phyloP scores from a whole-genome alignment of 1,140 invertebrate genomes.

The Patella vulgata region DNA sequence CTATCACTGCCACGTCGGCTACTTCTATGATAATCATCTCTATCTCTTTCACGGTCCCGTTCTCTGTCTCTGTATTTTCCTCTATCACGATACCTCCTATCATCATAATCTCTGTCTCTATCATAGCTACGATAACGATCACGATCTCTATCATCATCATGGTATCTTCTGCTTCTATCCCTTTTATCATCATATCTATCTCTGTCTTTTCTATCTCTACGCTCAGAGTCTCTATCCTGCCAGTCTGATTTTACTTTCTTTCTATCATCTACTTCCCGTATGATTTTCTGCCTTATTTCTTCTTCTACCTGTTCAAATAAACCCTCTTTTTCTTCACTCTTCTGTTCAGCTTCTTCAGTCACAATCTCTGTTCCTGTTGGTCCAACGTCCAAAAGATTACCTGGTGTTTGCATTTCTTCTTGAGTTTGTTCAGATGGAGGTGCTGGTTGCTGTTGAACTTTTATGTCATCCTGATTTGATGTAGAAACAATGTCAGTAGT shows the following conservation, averaged over 20 bases:
- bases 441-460: too few species aligned
- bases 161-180: constrained; percentile 10
- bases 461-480: too few species aligned
- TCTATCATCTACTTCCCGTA: constrained; percentile 8
- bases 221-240: not conserved
- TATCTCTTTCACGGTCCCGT: constrained; percentile 1
- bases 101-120: constrained; percentile 19
- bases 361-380: constrained; percentile 15
- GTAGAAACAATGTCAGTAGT: too few species aligned
- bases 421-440: too few species aligned
- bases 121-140: constrained; percentile 10
- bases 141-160: constrained; percentile 14
- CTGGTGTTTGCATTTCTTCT: too few species aligned
- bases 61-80: constrained; percentile 1
- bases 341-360: not conserved
- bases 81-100: constrained; percentile 12
- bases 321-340: not conserved
- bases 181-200: constrained; percentile 8
- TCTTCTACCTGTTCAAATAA: not conserved
- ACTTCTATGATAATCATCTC: constrained; percentile 12
- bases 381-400: too few species aligned
- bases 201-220: constrained; percentile 7
- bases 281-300: constrained; percentile 2
- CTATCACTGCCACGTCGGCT: constrained; percentile 20
- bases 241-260: constrained; percentile 7